phyloP scores from a whole-genome alignment of 2,888 invertebrate genomes.

The Mesochorus sp. region DNA sequence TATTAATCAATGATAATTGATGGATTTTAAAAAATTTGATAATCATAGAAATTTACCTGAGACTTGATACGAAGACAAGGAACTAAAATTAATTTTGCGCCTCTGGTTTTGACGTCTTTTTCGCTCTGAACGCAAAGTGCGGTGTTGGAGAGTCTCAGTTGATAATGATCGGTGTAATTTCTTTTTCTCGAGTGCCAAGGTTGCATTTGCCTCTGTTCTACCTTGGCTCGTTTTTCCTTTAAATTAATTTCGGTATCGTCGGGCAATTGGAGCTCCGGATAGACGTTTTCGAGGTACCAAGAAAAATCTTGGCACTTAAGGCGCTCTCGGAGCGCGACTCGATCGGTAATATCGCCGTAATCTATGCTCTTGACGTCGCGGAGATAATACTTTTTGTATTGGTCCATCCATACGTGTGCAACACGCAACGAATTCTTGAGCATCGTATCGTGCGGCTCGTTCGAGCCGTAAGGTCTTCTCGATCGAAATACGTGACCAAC shows the following conservation, averaged over 20 bases:
- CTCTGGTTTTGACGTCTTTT: constrained; percentile 90
- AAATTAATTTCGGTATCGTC: constrained; percentile 84
- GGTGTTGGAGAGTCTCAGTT: constrained; percentile 89
- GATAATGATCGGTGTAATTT: constrained; percentile 88
- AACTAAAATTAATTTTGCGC: constrained; percentile 86
- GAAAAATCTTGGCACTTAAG: constrained; percentile 91
- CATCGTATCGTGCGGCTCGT: constrained; percentile 93
- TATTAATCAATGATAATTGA: not conserved
- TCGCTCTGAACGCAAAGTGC: constrained; percentile 91
- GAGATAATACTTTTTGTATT: constrained; percentile 93
- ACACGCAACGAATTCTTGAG: constrained; percentile 94
- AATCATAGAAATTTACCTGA: constrained; percentile 86
- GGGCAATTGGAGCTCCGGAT: constrained; percentile 90
- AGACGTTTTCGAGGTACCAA: constrained; percentile 94
- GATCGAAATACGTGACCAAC: constrained; percentile 98
- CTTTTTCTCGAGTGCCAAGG: constrained; percentile 93
- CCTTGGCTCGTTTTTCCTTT: constrained; percentile 85
- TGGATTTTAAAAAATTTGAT: too few relatives aligned
- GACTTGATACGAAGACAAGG: constrained; percentile 88
- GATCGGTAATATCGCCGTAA: constrained; percentile 91
- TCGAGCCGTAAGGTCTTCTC: constrained; percentile 94
- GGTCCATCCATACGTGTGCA: constrained; percentile 98
- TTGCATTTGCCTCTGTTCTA: constrained; percentile 87
- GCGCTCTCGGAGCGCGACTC: constrained; percentile 88
- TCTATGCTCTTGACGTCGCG: constrained; percentile 85